These are phyloP conservation scores for Gobio gobio DNA, from an alignment of 2,113 vertebrate genomes.

Conservation along the genomic window DNA sequence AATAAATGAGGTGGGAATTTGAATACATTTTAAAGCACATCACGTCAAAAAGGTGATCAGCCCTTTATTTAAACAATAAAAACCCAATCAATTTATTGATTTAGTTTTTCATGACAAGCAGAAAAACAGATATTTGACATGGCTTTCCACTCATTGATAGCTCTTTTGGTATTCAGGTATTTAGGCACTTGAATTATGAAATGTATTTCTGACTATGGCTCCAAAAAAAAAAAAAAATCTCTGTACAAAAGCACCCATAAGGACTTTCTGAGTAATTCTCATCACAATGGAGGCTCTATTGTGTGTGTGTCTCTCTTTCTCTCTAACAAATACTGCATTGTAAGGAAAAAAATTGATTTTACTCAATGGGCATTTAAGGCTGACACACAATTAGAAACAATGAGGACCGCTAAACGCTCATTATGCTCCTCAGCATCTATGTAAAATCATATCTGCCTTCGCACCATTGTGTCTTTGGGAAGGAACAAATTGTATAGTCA, in stretches of 20 bases:
- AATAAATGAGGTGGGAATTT: neutral
- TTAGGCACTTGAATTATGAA: constrained; percentile 19
- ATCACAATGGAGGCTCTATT: constrained; percentile 27
- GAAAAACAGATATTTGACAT: neutral
- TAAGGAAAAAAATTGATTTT: constrained; percentile 35
- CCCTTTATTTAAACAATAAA: neutral
- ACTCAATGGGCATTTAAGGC: constrained; percentile 33
- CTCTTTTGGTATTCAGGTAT: constrained; percentile 20
- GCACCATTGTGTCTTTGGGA: constrained; percentile 36
- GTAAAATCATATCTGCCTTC: constrained; percentile 27
- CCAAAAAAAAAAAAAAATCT: neutral
- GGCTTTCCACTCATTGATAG: neutral
- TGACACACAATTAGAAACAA: constrained; percentile 40
- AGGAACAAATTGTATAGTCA: constrained; percentile 19
- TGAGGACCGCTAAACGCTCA: constrained; percentile 43
- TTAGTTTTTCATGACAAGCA: neutral
- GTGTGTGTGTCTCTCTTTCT: constrained; percentile 41
- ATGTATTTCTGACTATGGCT: neutral
- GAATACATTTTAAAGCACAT: neutral
- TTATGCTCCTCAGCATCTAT: constrained; percentile 34
- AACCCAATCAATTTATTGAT: neutral
- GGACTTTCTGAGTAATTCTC: constrained; percentile 38
- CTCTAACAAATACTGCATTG: constrained; percentile 27
- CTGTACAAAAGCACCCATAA: constrained; percentile 12
- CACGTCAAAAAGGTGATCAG: neutral